phyloP scores from a whole-genome alignment of 1,140 invertebrate genomes.

The Meteorus sp. region DNA sequence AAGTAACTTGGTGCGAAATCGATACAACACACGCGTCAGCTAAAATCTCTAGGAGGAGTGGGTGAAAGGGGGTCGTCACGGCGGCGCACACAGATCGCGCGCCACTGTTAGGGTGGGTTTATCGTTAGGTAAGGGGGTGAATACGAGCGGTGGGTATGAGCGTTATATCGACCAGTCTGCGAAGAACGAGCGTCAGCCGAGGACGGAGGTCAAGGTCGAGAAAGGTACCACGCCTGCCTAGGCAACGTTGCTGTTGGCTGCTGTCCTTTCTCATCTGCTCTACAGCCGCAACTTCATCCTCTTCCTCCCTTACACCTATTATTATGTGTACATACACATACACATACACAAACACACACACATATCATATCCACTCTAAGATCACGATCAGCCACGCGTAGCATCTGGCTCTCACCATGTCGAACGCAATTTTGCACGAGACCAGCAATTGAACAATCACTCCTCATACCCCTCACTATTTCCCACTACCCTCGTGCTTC shows the following conservation, averaged over 20 bases:
- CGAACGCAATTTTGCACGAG: background rate
- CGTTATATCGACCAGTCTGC: slow-evolving; percentile 52
- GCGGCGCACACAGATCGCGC: slow-evolving; percentile 25
- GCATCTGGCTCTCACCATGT: slow-evolving; percentile 17
- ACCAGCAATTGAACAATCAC: slow-evolving; percentile 2
- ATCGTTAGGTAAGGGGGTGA: slow-evolving; percentile 15
- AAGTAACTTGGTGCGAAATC: slow-evolving; percentile 29
- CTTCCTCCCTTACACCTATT: background rate
- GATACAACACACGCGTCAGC: slow-evolving; percentile 30
- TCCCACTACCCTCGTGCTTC: background rate
- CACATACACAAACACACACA: background rate
- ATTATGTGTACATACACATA: background rate
- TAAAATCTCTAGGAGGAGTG: slow-evolving; percentile 15
- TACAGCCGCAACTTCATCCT: background rate
- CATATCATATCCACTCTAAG: background rate
- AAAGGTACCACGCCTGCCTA: slow-evolving; percentile 53
- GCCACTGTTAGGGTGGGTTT: slow-evolving; percentile 24
- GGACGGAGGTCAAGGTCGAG: slow-evolving; percentile 55
- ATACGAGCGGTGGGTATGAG: slow-evolving; percentile 19
- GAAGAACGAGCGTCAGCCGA: slow-evolving; percentile 45
- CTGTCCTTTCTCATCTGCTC: background rate
- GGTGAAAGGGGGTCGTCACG: slow-evolving; percentile 19
- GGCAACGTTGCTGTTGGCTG: background rate
- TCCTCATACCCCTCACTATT: background rate
- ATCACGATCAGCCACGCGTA: slow-evolving; percentile 23